Evolutionary conservation across 2,113 vertebrate species (phyloP).

Genomic region (Willisornis vidua): DNA sequence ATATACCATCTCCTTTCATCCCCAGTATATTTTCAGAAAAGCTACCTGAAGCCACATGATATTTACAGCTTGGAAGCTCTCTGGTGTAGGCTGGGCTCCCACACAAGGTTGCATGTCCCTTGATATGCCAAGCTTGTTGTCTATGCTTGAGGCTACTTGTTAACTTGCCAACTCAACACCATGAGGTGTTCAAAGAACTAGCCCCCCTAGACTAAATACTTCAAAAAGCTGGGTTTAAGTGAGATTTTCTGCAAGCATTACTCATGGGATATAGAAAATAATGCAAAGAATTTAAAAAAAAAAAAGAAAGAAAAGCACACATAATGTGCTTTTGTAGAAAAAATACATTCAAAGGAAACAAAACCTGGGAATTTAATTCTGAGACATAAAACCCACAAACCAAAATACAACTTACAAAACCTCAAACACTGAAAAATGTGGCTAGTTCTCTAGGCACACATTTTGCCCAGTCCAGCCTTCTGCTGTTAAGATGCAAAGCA

Average conservation of each 20-base stretch:
- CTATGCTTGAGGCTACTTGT: slow-evolving; percentile 37
- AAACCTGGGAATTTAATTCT: neutral
- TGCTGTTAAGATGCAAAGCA: neutral
- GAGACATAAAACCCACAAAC: neutral
- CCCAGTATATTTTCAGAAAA: neutral
- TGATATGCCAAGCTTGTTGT: neutral
- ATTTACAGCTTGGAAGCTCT: slow-evolving; percentile 8
- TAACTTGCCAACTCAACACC: neutral
- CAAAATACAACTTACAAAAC: neutral
- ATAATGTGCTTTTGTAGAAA: neutral
- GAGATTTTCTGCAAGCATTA: slow-evolving; percentile 15
- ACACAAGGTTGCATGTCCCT: neutral
- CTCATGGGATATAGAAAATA: slow-evolving; percentile 1
- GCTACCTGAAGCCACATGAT: neutral
- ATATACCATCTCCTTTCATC: neutral
- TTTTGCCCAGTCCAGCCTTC: neutral
- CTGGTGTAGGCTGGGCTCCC: neutral
- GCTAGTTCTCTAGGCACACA: neutral
- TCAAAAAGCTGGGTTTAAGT: neutral
- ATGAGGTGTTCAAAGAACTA: slow-evolving; percentile 10
- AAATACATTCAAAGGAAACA: neutral
- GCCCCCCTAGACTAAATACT: neutral
- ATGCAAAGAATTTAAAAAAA: neutral
- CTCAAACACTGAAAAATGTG: neutral
- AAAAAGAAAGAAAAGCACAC: neutral